Evolutionary conservation across 1,140 invertebrate genomes (phyloP).

Genomic region (Aricia agestis): DNA sequence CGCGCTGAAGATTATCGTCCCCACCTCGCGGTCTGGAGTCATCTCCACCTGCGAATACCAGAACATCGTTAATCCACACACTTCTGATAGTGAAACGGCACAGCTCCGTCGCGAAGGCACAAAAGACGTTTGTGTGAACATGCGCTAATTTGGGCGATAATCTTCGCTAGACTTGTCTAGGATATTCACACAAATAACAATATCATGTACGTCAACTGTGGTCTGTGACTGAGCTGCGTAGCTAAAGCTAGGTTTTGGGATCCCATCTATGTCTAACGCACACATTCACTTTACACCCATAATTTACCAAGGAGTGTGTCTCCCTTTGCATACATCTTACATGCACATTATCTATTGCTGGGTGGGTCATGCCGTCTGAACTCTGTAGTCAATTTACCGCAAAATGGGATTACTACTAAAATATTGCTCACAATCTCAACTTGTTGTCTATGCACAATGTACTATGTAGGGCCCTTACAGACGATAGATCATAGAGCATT

Average conservation of each 20-base stretch:
- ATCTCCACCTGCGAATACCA: conserved; percentile 64
- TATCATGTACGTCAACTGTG: too few relatives aligned
- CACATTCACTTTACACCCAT: not conserved
- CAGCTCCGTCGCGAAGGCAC: too few relatives aligned
- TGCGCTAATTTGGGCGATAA: too few relatives aligned
- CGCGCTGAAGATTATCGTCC: conserved; percentile 61
- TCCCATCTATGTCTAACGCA: not conserved
- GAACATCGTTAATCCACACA: too few relatives aligned
- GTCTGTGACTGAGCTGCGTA: too few relatives aligned
- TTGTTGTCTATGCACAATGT: not conserved
- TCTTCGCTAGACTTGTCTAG: too few relatives aligned
- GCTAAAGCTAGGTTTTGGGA: too few relatives aligned
- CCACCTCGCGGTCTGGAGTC: conserved; percentile 76
- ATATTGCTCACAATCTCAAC: not conserved
- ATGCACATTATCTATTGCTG: not conserved
- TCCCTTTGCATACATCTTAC: not conserved
- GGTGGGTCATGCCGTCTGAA: not conserved
- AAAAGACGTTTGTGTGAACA: too few relatives aligned
- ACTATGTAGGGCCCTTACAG: not conserved
- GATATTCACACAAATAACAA: too few relatives aligned
- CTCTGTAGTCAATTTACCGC: not conserved
- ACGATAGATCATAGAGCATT: conserved; percentile 6
- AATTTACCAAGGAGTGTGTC: not conserved
- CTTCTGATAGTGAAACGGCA: too few relatives aligned
- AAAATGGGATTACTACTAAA: not conserved